Base-by-base conservation (phyloP, 2,797 vertebrate genomes). In the Arnoldichthys spilopterus region DNA sequence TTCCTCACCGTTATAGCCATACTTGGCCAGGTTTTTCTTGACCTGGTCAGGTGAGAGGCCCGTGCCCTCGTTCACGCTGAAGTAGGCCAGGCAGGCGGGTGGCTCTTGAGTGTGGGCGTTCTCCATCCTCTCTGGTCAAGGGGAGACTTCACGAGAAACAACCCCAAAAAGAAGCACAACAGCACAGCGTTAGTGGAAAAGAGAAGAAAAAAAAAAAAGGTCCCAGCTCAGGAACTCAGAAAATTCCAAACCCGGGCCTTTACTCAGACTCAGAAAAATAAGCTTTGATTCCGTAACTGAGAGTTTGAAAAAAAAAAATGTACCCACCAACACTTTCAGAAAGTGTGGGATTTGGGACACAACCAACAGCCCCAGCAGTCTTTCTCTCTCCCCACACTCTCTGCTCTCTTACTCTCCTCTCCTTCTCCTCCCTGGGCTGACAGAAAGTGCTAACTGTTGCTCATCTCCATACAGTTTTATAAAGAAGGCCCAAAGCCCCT, bases 1-100 rank as follows among this genome's bases (percentile, higher is more conserved):
- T 40, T 63, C 49, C 95, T 95, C 90, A 97, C 96, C 96, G 49
- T 97, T 97, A 88, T 74, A 93, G 90, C 96, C 96, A 4, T 91
- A 97, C 87, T 95, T 97, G 53, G 92, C 94, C 87, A 96, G 86
- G 88, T 89, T 93, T 87, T 85, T 94, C 90, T 96, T 95, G 73
- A 97, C 90, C 91, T 96, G 95, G 16, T 97, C 96, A 0, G 89
- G 92, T 3, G 91, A 85, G 74, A 97, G 95, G 86, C 96, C 96
- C 0, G 86, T 91, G 26, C 89, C 90, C 89, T 97, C 96, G 1
- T 83, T 95, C 89, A 97, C 96, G 63, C 93, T 91, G 85, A 96
- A 97, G 92, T 95, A 90, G 84, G 93, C 88, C 90, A 97, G 89
- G 86, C 96, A 95, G 6, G 96, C 94, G 56, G 85, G 87, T 0